Evolutionary conservation across 1,140 invertebrate species (phyloP).

Genomic region (Micrasema minimum): DNA sequence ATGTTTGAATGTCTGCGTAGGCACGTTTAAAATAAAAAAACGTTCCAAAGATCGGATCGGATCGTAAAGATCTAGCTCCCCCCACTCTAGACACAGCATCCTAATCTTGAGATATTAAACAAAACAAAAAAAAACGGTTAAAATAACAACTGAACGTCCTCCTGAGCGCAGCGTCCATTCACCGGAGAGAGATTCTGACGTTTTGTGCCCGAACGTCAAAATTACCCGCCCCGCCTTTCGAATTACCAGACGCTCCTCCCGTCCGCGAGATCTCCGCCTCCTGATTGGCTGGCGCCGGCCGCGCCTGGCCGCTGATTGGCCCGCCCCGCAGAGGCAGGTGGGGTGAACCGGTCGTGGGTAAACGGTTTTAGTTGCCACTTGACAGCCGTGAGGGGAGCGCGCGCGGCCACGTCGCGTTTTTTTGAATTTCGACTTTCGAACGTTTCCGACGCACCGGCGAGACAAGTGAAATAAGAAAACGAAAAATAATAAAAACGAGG

Average conservation of each 20-base stretch:
- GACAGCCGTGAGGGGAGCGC: conserved; percentile 25
- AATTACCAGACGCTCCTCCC: conserved; percentile 11
- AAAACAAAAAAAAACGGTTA: conserved; percentile 17
- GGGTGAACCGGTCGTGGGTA: conserved; percentile 23
- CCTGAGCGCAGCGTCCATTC: conserved; percentile 12
- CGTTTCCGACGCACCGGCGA: conserved; percentile 6
- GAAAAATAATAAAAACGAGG: neutral
- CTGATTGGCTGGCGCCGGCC: conserved; percentile 6
- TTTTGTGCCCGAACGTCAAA: conserved; percentile 26
- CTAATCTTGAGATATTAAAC: conserved; percentile 23
- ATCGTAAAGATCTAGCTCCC: neutral
- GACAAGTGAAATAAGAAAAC: neutral
- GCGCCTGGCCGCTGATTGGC: conserved; percentile 10
- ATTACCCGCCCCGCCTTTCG: conserved; percentile 19
- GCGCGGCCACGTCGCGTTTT: conserved; percentile 9
- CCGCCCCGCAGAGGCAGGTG: conserved; percentile 12
- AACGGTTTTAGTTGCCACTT: conserved; percentile 34
- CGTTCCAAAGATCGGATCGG: conserved; percentile 18
- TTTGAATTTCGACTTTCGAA: neutral
- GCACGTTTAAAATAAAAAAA: conserved; percentile 23
- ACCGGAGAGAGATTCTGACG: conserved; percentile 26
- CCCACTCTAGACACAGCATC: conserved; percentile 26
- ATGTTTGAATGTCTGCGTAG: no score
- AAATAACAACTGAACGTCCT: conserved; percentile 18
- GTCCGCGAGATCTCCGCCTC: neutral